Base-by-base conservation (phyloP, 1,140 invertebrate species). In the Aphelinus certus region DNA sequence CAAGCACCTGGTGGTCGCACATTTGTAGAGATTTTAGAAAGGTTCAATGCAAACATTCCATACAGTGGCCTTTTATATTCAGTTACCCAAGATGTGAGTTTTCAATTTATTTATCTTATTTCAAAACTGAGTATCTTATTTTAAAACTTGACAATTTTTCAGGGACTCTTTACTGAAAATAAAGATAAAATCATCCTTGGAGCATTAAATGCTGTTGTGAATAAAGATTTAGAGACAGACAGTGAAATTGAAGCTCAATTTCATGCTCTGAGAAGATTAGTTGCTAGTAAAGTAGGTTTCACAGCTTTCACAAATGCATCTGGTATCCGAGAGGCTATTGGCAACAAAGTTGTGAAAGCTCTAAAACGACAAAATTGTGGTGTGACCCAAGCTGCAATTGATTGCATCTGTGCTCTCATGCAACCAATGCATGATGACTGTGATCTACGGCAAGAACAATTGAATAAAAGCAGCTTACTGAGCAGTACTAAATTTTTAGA, bases 381-480 rank as follows among this genome's bases (percentile, higher is more conserved):
- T 43, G 94, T 99, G 10, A 96, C 96, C 45, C 96, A 99, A 89
- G 95, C 97, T 5, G 97, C 97, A 7, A 92, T 99, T 74, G 98
- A 99, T 88, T 97, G 98, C 89, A 92, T 99, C 66, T 98, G 96
- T 88, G 96, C 98, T 48, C 90, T 99, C 7, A 98, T 99, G 95
- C 97, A 99, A 88, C 98, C 98, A 1, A 99, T 99, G 95, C 98
- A 99, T 87, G 93, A 96, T 79, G 96, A 99, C 85, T 98, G 97
- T 85, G 94, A 95, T 86, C 87, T 99, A 48, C 91, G 96, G 79
- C 97, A 98, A 87, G 98, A 99, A 84, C 98, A 99, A 87, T 88
- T 98, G 48, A 99, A 99, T 86, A 99, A 99, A 90, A 94, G 95
- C 76, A 97, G 96, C 73, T 90, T 99, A 76, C 89, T 99, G 9